A percentile compares a stretch with the other conserved stretches of the same genome.
phyloP scores from a whole-genome alignment of 2,113 vertebrate genomes.

The Pycnonotus jocosus region DNA sequence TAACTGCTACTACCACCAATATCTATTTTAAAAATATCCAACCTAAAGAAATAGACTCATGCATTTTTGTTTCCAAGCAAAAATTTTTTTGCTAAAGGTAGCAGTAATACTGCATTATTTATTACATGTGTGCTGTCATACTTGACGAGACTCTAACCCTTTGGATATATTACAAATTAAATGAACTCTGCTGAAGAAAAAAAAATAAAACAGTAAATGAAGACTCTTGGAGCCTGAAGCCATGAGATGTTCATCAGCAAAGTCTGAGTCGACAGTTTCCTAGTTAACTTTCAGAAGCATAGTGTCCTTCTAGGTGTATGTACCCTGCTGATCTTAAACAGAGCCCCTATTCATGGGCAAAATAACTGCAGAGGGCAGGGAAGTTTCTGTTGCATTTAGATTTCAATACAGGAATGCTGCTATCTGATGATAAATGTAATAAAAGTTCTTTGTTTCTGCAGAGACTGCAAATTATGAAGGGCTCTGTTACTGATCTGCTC shows the following conservation, averaged over 20 bases:
- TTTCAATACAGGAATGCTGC: slow-evolving; percentile 30
- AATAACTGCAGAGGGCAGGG: slow-evolving; percentile 63
- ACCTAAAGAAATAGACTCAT: neutral
- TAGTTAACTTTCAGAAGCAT: slow-evolving; percentile 68
- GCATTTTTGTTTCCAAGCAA: neutral
- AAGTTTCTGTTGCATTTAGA: slow-evolving; percentile 70
- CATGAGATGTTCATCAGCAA: slow-evolving; percentile 19
- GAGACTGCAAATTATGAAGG: neutral
- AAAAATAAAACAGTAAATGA: slow-evolving; percentile 1
- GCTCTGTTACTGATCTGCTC: neutral
- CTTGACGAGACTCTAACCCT: slow-evolving; percentile 13
- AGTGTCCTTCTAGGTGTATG: slow-evolving; percentile 60
- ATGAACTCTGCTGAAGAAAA: slow-evolving; percentile 63
- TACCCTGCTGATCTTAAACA: slow-evolving; percentile 73
- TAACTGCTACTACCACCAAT: neutral
- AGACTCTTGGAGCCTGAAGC: slow-evolving; percentile 11
- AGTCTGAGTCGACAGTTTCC: slow-evolving; percentile 37
- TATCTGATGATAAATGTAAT: slow-evolving; percentile 27
- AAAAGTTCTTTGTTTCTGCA: slow-evolving; percentile 41
- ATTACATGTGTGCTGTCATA: slow-evolving; percentile 20
- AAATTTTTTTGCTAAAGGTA: neutral
- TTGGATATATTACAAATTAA: slow-evolving; percentile 78
- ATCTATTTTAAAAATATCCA: neutral
- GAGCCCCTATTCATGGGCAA: slow-evolving; percentile 51
- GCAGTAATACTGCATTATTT: neutral